phyloP scores from a whole-genome alignment of 1,140 invertebrate genomes.

The Micrasema minimum region DNA sequence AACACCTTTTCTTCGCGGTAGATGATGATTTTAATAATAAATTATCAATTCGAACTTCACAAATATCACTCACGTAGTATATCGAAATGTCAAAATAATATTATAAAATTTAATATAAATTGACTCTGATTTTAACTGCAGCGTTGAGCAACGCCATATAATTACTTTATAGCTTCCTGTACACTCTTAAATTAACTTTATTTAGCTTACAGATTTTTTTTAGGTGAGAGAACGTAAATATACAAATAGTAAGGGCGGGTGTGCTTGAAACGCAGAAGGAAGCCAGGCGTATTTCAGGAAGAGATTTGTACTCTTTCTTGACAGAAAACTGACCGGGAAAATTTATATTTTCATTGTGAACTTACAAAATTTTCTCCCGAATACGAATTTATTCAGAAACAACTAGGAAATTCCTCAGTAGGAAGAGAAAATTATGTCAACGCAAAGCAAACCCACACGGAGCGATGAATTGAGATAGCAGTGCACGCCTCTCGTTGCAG shows the following conservation, averaged over 20 bases:
- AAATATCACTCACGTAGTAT: slow-evolving; percentile 1
- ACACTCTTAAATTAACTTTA: slow-evolving; percentile 13
- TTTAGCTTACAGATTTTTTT: slow-evolving; percentile 24
- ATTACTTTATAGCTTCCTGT: slow-evolving; percentile 1
- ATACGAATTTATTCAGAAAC: slow-evolving; percentile 3
- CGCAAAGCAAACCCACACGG: slow-evolving; percentile 30
- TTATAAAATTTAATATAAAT: too few relatives aligned
- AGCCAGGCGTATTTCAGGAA: slow-evolving; percentile 1
- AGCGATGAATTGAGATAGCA: slow-evolving; percentile 20
- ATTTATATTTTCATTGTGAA: not conserved
- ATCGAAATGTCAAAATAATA: not conserved
- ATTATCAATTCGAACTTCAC: not conserved
- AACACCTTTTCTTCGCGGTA: too few relatives aligned
- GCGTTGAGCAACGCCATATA: not conserved
- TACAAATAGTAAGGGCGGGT: slow-evolving; percentile 42
- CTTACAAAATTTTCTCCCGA: too few relatives aligned
- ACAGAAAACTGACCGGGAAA: not conserved
- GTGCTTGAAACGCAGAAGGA: slow-evolving; percentile 13
- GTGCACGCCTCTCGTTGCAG: slow-evolving; percentile 42
- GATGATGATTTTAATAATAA: too few relatives aligned
- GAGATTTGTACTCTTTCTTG: not conserved
- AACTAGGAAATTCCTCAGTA: slow-evolving; percentile 37
- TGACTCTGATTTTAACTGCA: too few relatives aligned
- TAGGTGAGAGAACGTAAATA: slow-evolving; percentile 40
- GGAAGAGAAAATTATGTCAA: slow-evolving; percentile 48